Percentiles rank a stretch among this genome's conserved stretches.
Evolutionary conservation across 2,888 invertebrate species (phyloP).

Genomic region (Lagria hirta): DNA sequence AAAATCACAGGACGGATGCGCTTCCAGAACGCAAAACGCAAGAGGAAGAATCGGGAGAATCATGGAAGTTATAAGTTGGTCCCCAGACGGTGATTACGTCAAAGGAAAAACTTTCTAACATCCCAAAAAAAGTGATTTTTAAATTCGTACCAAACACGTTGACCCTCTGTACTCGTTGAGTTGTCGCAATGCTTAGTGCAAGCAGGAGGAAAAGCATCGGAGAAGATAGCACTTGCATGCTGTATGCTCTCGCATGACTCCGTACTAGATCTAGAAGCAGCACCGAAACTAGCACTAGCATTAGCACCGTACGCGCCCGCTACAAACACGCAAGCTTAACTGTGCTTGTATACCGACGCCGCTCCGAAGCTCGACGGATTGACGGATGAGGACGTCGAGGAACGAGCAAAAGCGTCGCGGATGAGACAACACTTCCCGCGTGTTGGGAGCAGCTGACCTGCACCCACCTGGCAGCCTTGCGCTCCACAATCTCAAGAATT

Average conservation of each 20-base stretch:
- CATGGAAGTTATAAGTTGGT: no score
- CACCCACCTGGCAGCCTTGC: conserved; percentile 6
- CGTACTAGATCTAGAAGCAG: no score
- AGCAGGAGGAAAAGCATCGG: conserved; percentile 12
- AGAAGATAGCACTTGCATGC: conserved; percentile 9
- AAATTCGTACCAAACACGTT: conserved; percentile 15
- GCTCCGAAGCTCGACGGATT: conserved; percentile 17
- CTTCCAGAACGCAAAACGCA: no score
- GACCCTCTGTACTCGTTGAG: conserved; percentile 12
- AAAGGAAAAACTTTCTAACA: no score
- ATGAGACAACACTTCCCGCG: conserved; percentile 14
- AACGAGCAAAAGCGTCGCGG: conserved; percentile 13
- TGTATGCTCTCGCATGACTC: conserved; percentile 18
- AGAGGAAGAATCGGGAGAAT: no score
- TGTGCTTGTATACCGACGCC: conserved; percentile 17
- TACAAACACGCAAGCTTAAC: no score
- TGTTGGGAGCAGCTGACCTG: conserved; percentile 19
- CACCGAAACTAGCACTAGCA: conserved; percentile 13
- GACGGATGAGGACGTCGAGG: no score
- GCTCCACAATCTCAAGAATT: conserved; percentile 19
- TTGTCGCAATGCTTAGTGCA: conserved; percentile 6
- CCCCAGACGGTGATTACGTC: no score
- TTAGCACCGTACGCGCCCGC: conserved; percentile 7
- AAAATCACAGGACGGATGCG: no score
- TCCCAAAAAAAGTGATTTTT: no score